Conservation (phyloP, 2,113 vertebrate genomes). For the Chauna torquata region DNA sequence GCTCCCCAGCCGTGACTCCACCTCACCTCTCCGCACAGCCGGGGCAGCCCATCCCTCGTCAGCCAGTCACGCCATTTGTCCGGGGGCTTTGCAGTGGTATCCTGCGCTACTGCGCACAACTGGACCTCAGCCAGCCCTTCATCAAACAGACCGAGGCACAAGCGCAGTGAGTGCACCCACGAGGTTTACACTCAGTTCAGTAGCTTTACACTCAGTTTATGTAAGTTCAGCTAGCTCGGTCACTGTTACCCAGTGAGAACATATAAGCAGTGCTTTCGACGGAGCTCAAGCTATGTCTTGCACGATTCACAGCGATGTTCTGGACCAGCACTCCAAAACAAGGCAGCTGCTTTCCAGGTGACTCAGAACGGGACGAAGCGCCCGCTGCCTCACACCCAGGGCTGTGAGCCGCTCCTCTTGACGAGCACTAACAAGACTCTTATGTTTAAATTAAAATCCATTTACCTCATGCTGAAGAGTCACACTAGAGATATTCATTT, state of each 20-base stretch:
- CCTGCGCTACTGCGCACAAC: neutral
- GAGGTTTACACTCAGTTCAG: neutral
- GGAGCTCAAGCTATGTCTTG: neutral
- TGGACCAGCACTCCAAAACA: neutral
- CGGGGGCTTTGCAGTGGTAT: neutral
- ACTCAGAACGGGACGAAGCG: neutral
- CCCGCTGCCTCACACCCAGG: neutral
- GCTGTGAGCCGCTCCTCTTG: neutral
- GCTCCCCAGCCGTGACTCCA: neutral
- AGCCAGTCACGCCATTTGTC: fast-evolving
- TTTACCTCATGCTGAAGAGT: neutral
- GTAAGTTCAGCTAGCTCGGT: neutral
- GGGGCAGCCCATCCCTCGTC: fast-evolving
- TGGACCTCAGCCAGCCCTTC: neutral
- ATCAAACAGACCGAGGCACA: neutral
- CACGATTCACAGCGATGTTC: neutral
- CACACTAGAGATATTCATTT: neutral
- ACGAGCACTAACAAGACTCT: neutral
- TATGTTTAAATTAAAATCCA: neutral
- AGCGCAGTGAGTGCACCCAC: neutral
- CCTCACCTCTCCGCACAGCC: neutral
- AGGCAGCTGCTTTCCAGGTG: neutral
- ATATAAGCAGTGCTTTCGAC: neutral
- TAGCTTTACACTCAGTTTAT: neutral
- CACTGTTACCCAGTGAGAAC: neutral